phyloP scores from a whole-genome alignment of 2,888 invertebrate genomes.

The Stramonita haemastoma region DNA sequence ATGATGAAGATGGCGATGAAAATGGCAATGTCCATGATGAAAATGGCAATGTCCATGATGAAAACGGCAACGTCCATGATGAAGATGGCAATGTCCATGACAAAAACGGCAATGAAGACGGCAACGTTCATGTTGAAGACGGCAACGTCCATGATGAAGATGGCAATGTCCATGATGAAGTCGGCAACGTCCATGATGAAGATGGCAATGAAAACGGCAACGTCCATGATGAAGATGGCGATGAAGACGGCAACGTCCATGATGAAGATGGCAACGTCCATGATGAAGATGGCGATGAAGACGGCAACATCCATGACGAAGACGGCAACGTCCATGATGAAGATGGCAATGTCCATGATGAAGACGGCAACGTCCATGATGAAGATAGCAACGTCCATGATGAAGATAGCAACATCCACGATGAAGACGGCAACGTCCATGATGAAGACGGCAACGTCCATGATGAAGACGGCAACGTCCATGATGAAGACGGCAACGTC shows the following conservation, averaged over 20 bases:
- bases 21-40: slow-evolving; percentile 6
- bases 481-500: neutral
- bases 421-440: neutral
- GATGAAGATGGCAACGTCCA: neutral
- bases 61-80: neutral
- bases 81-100: neutral
- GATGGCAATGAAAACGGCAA: neutral
- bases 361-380: slow-evolving; percentile 10
- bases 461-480: neutral
- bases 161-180: neutral
- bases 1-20: slow-evolving; percentile 20
- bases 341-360: neutral
- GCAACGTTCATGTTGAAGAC: neutral
- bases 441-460: neutral
- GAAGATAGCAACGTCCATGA: slow-evolving; percentile 12
- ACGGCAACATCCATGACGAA: neutral
- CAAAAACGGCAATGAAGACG: too few relatives aligned
- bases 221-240: slow-evolving; percentile 4
- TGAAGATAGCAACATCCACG: neutral
- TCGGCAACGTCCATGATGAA: neutral
- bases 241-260: neutral
- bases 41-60: slow-evolving; percentile 16
- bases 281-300: neutral
- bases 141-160: neutral
- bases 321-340: too few relatives aligned